These are phyloP conservation scores for Uropsilus gracilis DNA, from an alignment of 2,113 vertebrate species.

Conservation along the genomic window DNA sequence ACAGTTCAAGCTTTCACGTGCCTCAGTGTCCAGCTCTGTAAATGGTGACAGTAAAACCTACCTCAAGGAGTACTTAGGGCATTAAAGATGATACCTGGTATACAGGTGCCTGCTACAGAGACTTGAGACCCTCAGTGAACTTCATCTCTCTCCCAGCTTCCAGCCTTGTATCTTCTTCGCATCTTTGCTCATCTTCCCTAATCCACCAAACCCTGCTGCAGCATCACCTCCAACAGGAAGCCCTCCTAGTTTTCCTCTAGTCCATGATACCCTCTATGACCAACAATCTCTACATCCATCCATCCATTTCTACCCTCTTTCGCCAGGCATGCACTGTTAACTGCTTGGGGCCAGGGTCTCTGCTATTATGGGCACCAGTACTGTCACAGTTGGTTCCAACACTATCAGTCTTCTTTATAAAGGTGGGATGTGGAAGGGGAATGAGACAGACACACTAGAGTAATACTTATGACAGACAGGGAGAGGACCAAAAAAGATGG, in stretches of 20 bases:
- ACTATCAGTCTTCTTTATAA: conserved; percentile 34
- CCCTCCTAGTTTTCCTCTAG: conserved; percentile 35
- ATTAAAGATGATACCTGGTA: not conserved
- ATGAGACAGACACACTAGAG: conserved; percentile 33
- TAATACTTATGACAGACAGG: not conserved
- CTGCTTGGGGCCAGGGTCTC: not conserved
- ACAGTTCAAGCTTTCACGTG: not conserved
- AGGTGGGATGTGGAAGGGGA: not conserved
- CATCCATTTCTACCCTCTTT: conserved; percentile 12
- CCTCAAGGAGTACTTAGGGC: not conserved
- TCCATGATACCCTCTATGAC: not conserved
- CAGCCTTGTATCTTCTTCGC: not conserved
- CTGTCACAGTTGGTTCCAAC: not conserved
- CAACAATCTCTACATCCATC: not conserved
- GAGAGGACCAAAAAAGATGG: not conserved
- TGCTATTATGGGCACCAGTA: not conserved
- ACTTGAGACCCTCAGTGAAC: not conserved
- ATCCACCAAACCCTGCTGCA: not conserved
- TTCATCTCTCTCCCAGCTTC: not conserved
- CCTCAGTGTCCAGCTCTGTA: conserved; percentile 30
- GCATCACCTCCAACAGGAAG: conserved; percentile 60
- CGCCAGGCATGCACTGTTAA: not conserved
- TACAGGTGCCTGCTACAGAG: not conserved
- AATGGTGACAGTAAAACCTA: conserved; percentile 21
- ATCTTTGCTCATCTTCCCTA: not conserved